A percentile compares a stretch with the other conserved stretches of the same genome.
These are phyloP conservation scores for Takifugu ocellatus DNA, from an alignment of 2,797 vertebrate genomes.

Conservation along the genomic window DNA sequence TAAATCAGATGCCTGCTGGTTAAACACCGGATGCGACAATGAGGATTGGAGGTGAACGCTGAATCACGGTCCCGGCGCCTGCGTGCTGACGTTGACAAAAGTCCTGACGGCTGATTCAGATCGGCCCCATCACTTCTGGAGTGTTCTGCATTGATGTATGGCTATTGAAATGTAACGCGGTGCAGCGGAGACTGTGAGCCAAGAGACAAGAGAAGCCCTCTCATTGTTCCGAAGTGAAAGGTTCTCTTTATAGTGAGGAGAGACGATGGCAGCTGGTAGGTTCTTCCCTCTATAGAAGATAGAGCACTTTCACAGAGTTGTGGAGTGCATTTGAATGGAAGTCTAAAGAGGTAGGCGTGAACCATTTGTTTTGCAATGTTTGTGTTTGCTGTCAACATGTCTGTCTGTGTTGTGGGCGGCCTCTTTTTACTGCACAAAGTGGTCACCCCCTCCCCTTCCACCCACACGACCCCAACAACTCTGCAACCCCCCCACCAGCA, in stretches of 20 bases:
- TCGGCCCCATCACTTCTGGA: conserved; percentile 68
- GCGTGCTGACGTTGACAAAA: conserved; percentile 40
- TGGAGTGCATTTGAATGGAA: conserved; percentile 83
- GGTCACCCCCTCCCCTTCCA: conserved; percentile 32
- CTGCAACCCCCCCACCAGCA: conserved; percentile 25
- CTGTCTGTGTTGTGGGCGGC: conserved; percentile 78
- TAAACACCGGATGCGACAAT: conserved; percentile 30
- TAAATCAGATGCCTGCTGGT: conserved; percentile 34
- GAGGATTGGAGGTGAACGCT: conserved; percentile 6
- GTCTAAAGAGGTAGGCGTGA: conserved; percentile 85
- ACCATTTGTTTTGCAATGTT: conserved; percentile 86
- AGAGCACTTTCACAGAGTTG: conserved; percentile 79
- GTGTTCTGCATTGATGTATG: conserved; percentile 74
- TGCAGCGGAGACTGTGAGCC: conserved; percentile 64
- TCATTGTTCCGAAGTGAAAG: conserved; percentile 79
- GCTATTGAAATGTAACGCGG: conserved; percentile 74
- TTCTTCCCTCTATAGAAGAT: conserved; percentile 81
- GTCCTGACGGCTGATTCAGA: conserved; percentile 65
- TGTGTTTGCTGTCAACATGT: conserved; percentile 87
- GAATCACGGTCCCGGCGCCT: no score
- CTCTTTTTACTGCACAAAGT: conserved; percentile 76
- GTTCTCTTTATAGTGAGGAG: conserved; percentile 76
- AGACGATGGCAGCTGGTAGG: conserved; percentile 83
- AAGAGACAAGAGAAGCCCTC: conserved; percentile 75
- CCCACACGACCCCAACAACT: conserved; percentile 55